Base-by-base conservation (phyloP, 2,888 invertebrate genomes). In the Apamea crenata region DNA sequence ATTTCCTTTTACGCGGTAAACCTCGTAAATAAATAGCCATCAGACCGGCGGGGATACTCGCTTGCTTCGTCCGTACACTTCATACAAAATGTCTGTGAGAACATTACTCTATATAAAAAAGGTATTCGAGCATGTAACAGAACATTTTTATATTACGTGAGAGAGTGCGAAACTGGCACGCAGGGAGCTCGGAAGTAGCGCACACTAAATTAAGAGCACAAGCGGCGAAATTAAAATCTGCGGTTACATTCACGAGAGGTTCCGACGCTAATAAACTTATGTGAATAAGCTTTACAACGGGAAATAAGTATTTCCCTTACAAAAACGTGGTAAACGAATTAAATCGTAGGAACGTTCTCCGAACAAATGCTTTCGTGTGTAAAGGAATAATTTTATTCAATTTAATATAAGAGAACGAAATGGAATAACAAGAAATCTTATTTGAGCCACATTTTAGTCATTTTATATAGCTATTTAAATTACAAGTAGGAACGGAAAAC, bases 191-290 rank as follows among this genome's bases (percentile, higher is more conserved):
- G 87, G 90, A 91, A 91, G 88, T 90, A 92, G 90, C 81, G 90
- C 88, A 89, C 91, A 93, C 91, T 93, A 93, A 93, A 94, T 94
- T 93, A 93, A 93, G 88, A 91, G 91, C 91, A 93, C 91, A 92
- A 93, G 92, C 90, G 91, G 91, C 89, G 87, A 94, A 95, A 95
- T 95, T 94, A 94, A 95, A 95, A 94, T 93, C 91, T 92, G 94
- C 90, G 94, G 94, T 91, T 91, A 92, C 92, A 92, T 93, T 91
- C 91, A 90, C 87, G 91, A 91, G 88, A 86, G 91, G 90, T 89
- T 87, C 87, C 84, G 86, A 88, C 91, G 88, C 90, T 94, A 95
- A 94, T 94, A 94, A 93, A 94, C 92, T 93, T 92, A 92, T 90
- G 89, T 91, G 93, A 92, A 92, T 92, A 91, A 89, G 90, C 89